Percentiles rank a stretch among this genome's conserved stretches.
Evolutionary conservation across 2,797 vertebrate genomes (phyloP).

Genomic region (Manis javanica): DNA sequence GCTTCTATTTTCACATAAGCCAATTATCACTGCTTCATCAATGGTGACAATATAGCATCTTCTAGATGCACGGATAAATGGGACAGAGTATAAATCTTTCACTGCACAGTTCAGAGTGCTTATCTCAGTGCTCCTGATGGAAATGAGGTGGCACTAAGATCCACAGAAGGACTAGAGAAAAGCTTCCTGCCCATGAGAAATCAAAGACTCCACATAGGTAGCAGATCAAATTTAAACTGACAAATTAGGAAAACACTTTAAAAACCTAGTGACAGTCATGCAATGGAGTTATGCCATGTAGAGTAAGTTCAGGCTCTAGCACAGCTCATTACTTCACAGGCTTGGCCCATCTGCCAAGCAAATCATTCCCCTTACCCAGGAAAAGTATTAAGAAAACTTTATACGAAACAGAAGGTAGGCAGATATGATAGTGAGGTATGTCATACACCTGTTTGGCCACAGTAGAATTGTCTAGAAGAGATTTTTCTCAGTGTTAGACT

Average conservation of each 20-base stretch:
- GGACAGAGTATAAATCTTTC: not conserved
- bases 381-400: not conserved
- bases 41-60: not conserved
- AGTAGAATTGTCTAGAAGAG: not conserved
- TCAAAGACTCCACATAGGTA: not conserved
- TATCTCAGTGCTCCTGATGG: not conserved
- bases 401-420: not conserved
- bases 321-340: not conserved
- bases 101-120: not conserved
- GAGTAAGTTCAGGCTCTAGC: not conserved
- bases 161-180: not conserved
- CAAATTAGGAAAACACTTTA: not conserved
- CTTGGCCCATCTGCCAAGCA: not conserved
- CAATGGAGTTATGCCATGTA: not conserved
- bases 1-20: not conserved
- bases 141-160: not conserved
- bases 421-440: not conserved
- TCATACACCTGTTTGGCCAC: not conserved
- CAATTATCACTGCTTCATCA: not conserved
- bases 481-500: not conserved
- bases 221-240: not conserved
- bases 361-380: not conserved
- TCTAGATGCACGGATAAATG: not conserved
- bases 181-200: not conserved
- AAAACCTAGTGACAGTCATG: not conserved